Conservation (phyloP, 1,140 invertebrate genomes). For the Olivierus martensii region DNA sequence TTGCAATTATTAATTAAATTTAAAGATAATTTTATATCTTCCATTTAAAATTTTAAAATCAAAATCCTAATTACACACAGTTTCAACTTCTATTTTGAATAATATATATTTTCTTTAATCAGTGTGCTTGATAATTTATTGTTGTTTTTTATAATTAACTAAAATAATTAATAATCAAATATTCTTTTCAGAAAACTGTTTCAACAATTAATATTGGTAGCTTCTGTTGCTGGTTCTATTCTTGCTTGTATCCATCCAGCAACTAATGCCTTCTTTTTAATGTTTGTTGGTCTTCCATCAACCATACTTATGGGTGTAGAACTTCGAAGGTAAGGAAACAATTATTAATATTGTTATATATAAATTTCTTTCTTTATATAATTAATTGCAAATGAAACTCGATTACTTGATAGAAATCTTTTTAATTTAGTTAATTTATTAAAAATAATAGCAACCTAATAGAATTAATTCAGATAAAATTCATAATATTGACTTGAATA, state of each 20-base stretch:
- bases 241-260: slow-evolving; percentile 54
- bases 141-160: too few species aligned
- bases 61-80: too few species aligned
- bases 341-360: not conserved
- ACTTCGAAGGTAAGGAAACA: slow-evolving; percentile 39
- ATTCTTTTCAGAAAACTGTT: slow-evolving; percentile 20
- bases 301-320: slow-evolving; percentile 48
- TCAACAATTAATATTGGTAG: slow-evolving; percentile 27
- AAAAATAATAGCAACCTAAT: too few species aligned
- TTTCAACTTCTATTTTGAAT: too few species aligned
- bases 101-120: too few species aligned
- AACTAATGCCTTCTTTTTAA: slow-evolving; percentile 60
- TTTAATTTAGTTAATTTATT: slow-evolving; percentile 7
- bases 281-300: slow-evolving; percentile 53
- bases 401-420: slow-evolving; percentile 1
- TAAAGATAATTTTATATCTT: too few species aligned
- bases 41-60: too few species aligned
- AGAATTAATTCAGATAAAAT: too few species aligned
- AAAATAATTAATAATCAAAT: not conserved
- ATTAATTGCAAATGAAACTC: not conserved
- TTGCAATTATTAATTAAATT: too few species aligned
- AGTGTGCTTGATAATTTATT: too few species aligned
- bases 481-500: too few species aligned
- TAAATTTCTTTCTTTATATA: not conserved
- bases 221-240: slow-evolving; percentile 46